Conservation (phyloP, 2,888 invertebrate species). For the Abrostola triplasia region DNA sequence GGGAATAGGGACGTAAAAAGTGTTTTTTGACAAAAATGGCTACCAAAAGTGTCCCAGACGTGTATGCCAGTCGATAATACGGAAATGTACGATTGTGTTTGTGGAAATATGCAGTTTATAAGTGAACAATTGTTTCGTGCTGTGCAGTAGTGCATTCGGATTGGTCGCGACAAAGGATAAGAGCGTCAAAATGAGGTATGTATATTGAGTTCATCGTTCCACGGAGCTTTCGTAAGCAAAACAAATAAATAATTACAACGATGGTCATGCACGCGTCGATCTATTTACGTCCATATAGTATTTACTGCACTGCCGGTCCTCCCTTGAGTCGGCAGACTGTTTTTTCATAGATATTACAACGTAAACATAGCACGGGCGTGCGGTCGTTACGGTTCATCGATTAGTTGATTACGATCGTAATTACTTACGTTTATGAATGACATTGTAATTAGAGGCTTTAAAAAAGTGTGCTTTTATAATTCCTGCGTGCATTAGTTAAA, state of each 20-base stretch:
- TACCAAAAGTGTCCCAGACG: slow-evolving; percentile 77
- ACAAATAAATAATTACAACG: slow-evolving; percentile 84
- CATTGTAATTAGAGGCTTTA: slow-evolving; percentile 64
- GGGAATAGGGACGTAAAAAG: slow-evolving; percentile 79
- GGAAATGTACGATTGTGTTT: slow-evolving; percentile 78
- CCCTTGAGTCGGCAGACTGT: slow-evolving; percentile 68
- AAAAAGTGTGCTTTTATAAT: slow-evolving; percentile 56
- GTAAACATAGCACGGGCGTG: slow-evolving; percentile 77
- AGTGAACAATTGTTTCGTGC: slow-evolving; percentile 86
- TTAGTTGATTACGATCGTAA: slow-evolving; percentile 77
- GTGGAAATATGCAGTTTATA: slow-evolving; percentile 84
- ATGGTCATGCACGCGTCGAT: slow-evolving; percentile 73
- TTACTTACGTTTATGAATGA: slow-evolving; percentile 83
- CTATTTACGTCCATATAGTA: slow-evolving; percentile 77
- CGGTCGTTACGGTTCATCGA: slow-evolving; percentile 78
- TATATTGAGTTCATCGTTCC: slow-evolving; percentile 78
- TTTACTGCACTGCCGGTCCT: slow-evolving; percentile 70
- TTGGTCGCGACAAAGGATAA: slow-evolving; percentile 85
- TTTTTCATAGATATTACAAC: slow-evolving; percentile 68
- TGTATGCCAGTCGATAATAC: slow-evolving; percentile 75
- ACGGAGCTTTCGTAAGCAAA: slow-evolving; percentile 82
- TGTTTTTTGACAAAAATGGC: slow-evolving; percentile 86
- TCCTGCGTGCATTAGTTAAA: slow-evolving; percentile 35
- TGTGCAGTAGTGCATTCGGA: slow-evolving; percentile 85
- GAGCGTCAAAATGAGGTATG: slow-evolving; percentile 86